Conservation (phyloP, 2,888 invertebrate genomes). For the Schrankia costaestrigalis region DNA sequence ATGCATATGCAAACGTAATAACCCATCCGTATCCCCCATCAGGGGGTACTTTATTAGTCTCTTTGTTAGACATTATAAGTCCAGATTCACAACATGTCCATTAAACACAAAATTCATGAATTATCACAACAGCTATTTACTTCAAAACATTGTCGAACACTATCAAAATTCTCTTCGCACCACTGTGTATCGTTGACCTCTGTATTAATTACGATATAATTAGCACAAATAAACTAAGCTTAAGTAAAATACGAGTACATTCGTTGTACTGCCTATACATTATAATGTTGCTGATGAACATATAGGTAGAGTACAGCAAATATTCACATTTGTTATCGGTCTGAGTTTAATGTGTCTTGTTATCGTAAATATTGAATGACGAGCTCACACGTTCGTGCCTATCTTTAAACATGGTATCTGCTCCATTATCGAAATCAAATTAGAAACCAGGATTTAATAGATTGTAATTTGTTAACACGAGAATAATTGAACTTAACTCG, state of each 20-base stretch:
- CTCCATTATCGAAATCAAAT: slow-evolving; percentile 19
- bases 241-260: slow-evolving; percentile 24
- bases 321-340: slow-evolving; percentile 51
- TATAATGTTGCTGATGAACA: slow-evolving; percentile 18
- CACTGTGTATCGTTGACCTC: slow-evolving; percentile 35
- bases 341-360: slow-evolving; percentile 52
- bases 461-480: slow-evolving; percentile 1
- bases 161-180: too few relatives aligned
- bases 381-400: slow-evolving; percentile 20
- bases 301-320: slow-evolving; percentile 23
- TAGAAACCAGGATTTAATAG: slow-evolving; percentile 2
- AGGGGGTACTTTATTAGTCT: slow-evolving; percentile 74
- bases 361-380: slow-evolving; percentile 50
- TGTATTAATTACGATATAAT: slow-evolving; percentile 9
- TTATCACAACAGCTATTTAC: neutral
- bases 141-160: too few relatives aligned
- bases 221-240: too few relatives aligned
- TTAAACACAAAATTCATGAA: neutral
- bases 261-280: slow-evolving; percentile 18
- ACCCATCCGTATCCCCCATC: slow-evolving; percentile 86
- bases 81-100: slow-evolving; percentile 36
- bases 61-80: slow-evolving; percentile 48
- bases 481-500: too few relatives aligned
- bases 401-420: slow-evolving; percentile 16
- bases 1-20: slow-evolving; percentile 79